These are phyloP conservation scores for Hippocampus kuda DNA, from an alignment of 2,797 vertebrate genomes.

Conservation along the genomic window DNA sequence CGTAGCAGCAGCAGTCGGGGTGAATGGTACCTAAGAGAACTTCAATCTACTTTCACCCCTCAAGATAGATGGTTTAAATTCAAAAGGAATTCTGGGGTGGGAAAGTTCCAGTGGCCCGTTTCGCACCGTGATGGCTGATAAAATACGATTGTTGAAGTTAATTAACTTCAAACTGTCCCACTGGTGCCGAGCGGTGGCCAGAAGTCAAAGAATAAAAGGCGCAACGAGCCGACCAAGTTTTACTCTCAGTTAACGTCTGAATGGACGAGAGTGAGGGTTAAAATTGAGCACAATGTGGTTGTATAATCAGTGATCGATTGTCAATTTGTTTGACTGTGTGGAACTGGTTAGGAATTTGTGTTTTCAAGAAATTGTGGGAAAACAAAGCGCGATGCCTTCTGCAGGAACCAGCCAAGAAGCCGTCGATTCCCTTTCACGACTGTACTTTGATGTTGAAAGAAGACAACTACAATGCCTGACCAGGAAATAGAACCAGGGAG, in stretches of 20 bases:
- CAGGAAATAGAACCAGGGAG: too few species aligned
- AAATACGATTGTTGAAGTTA: slow-evolving; percentile 26
- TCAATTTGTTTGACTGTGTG: background rate
- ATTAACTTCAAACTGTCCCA: slow-evolving; percentile 33
- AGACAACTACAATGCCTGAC: too few species aligned
- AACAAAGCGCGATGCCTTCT: background rate
- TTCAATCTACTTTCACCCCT: slow-evolving; percentile 3
- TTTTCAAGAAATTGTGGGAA: background rate
- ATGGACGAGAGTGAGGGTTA: background rate
- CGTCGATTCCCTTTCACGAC: background rate
- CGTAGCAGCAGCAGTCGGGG: background rate
- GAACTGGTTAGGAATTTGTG: background rate
- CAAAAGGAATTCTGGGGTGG: slow-evolving; percentile 13
- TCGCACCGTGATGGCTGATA: slow-evolving; percentile 15
- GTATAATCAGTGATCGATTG: background rate
- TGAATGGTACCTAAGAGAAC: background rate
- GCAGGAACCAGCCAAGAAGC: background rate
- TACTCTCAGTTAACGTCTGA: background rate
- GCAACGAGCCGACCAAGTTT: background rate
- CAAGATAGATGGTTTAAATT: slow-evolving; percentile 16
- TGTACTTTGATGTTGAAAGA: too few species aligned
- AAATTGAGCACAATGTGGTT: background rate
- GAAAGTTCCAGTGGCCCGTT: slow-evolving; percentile 22
- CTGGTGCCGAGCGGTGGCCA: slow-evolving; percentile 14
- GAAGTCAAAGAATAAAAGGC: slow-evolving; percentile 11